phyloP scores from a whole-genome alignment of 2,113 vertebrate species.

The Phyllopteryx taeniolatus region DNA sequence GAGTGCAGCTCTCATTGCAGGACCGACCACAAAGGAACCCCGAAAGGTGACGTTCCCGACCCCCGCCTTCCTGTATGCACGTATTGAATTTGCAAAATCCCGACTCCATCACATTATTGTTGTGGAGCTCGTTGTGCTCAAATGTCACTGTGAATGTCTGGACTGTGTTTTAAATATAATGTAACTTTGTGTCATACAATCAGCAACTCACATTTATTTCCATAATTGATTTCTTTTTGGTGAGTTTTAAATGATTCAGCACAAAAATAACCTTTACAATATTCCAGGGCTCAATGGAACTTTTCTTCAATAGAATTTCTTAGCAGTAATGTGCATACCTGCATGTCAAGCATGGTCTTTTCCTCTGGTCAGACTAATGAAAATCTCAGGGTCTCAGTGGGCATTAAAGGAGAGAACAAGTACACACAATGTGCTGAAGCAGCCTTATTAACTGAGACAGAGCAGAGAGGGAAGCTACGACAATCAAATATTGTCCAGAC shows the following conservation, averaged over 20 bases:
- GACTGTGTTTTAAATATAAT: neutral
- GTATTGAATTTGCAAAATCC: neutral
- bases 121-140: neutral
- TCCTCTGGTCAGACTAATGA: conserved; percentile 38
- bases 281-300: neutral
- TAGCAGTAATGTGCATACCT: conserved; percentile 8
- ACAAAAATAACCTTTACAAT: neutral
- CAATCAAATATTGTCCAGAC: conserved; percentile 11
- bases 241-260: neutral
- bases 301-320: conserved; percentile 6
- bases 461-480: conserved; percentile 3
- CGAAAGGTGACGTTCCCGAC: conserved; percentile 58
- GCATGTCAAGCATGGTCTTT: conserved; percentile 26
- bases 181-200: neutral
- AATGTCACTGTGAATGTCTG: neutral
- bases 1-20: conserved; percentile 61
- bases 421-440: conserved; percentile 16
- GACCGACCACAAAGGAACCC: conserved; percentile 51
- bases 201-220: neutral
- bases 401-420: conserved; percentile 5
- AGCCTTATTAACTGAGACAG: conserved; percentile 21
- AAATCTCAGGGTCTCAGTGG: conserved; percentile 42
- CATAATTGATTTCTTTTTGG: neutral
- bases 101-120: neutral
- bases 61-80: neutral